Percentiles rank a stretch among this genome's conserved stretches.
These are phyloP conservation scores for Caenorhabditis auriculariae DNA, from an alignment of 2,888 invertebrate species.

Conservation along the genomic window DNA sequence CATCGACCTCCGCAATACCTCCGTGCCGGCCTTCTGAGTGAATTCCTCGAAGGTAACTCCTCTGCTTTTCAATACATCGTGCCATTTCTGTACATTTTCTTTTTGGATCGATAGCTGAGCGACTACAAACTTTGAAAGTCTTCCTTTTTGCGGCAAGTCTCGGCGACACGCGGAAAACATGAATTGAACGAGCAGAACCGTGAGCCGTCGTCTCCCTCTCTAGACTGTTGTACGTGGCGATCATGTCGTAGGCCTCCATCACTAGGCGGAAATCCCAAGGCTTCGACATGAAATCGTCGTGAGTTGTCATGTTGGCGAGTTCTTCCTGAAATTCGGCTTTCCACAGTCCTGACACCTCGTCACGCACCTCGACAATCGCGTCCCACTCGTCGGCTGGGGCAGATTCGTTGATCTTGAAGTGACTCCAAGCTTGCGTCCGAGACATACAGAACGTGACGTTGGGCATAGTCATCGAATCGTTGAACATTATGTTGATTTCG, in stretches of 20 bases:
- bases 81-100: constrained; percentile 48
- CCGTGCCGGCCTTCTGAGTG: constrained; percentile 52
- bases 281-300: constrained; percentile 48
- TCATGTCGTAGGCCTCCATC: constrained; percentile 60
- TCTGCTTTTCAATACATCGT: constrained; percentile 45
- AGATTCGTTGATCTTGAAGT: constrained; percentile 52
- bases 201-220: constrained; percentile 59
- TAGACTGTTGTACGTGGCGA: constrained; percentile 50
- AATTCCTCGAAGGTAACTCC: constrained; percentile 57
- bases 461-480: constrained; percentile 61
- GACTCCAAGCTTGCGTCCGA: constrained; percentile 57
- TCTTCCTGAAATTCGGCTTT: constrained; percentile 35
- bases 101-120: background rate
- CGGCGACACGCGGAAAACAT: constrained; percentile 46
- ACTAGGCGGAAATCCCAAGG: constrained; percentile 58
- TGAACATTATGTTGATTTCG: constrained; percentile 60
- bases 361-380: constrained; percentile 41
- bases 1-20: constrained; percentile 53
- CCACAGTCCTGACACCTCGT: background rate
- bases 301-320: constrained; percentile 51
- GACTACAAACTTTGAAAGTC: constrained; percentile 47
- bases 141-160: constrained; percentile 52
- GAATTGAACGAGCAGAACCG: constrained; percentile 53
- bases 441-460: constrained; percentile 62
- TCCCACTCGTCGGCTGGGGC: constrained; percentile 56